Percentiles rank a stretch among this genome's conserved stretches.
Evolutionary conservation across 2,113 vertebrate species (phyloP).

Genomic region (Leuciscus idus): DNA sequence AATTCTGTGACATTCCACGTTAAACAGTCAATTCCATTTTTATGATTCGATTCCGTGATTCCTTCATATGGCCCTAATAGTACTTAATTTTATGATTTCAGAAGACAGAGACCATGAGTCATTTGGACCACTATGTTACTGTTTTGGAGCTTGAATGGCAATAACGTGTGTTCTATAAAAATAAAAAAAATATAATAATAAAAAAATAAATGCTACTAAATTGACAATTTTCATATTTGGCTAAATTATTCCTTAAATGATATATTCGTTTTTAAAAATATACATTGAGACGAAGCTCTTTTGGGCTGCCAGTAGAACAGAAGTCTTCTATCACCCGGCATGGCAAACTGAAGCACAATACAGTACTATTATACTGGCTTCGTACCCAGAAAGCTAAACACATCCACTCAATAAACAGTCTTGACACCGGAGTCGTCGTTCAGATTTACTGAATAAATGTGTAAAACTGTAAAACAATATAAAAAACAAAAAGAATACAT

Average conservation of each 20-base stretch:
- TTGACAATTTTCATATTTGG: background rate
- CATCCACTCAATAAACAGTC: background rate
- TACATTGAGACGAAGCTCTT: background rate
- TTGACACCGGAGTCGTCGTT: background rate
- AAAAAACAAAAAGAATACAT: no score
- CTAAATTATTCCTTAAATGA: background rate
- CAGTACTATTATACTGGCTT: slow-evolving; percentile 16
- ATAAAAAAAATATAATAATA: background rate
- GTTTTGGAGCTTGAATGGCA: background rate
- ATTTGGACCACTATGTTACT: background rate
- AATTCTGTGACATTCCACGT: no score
- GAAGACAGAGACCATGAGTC: no score
- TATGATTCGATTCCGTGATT: no score
- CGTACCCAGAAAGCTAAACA: background rate
- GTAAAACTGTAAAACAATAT: background rate
- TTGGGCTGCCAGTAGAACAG: background rate
- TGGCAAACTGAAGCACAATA: slow-evolving; percentile 46
- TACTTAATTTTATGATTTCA: no score
- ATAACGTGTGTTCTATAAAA: background rate
- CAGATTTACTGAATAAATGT: background rate
- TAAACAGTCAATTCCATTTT: no score
- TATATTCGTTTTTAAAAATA: background rate
- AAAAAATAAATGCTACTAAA: background rate
- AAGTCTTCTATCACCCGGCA: slow-evolving; percentile 2
- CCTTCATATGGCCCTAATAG: no score